These are phyloP conservation scores for Manis crassicaudata DNA, from an alignment of 2,797 vertebrate species.

Conservation along the genomic window DNA sequence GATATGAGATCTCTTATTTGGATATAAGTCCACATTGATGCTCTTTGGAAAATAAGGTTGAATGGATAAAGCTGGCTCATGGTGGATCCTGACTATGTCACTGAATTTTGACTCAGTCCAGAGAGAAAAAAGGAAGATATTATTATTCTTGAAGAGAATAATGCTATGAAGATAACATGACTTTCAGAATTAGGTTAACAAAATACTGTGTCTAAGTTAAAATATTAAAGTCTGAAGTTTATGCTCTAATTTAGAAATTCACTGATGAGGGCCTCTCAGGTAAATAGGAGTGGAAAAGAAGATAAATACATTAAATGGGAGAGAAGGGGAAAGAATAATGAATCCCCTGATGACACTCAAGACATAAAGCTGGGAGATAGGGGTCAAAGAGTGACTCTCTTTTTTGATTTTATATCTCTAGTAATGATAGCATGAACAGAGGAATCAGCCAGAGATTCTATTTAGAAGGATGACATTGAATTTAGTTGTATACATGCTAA, in stretches of 20 bases:
- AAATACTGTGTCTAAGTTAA: background rate
- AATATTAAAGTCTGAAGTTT: background rate
- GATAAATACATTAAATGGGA: background rate
- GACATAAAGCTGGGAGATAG: background rate
- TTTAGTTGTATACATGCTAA: background rate
- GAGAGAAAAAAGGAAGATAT: rapidly evolving
- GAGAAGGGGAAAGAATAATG: background rate
- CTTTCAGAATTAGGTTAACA: background rate
- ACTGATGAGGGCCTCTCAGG: background rate
- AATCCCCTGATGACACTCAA: background rate
- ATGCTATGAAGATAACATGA: background rate
- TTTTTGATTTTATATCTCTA: background rate
- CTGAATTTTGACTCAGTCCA: background rate
- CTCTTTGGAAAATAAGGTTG: background rate
- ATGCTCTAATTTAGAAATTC: background rate
- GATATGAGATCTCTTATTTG: background rate
- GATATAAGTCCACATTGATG: background rate
- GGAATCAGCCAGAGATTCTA: background rate
- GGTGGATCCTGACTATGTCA: background rate
- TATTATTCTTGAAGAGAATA: background rate
- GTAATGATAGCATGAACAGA: background rate
- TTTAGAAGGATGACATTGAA: background rate
- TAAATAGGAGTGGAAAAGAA: background rate
- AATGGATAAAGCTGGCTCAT: background rate
- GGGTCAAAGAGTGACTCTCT: background rate